Evolutionary conservation across 2,888 invertebrate genomes (phyloP), one percentile per base, ranked within the genome.

Genomic region (Adelognathus sp.): DNA sequence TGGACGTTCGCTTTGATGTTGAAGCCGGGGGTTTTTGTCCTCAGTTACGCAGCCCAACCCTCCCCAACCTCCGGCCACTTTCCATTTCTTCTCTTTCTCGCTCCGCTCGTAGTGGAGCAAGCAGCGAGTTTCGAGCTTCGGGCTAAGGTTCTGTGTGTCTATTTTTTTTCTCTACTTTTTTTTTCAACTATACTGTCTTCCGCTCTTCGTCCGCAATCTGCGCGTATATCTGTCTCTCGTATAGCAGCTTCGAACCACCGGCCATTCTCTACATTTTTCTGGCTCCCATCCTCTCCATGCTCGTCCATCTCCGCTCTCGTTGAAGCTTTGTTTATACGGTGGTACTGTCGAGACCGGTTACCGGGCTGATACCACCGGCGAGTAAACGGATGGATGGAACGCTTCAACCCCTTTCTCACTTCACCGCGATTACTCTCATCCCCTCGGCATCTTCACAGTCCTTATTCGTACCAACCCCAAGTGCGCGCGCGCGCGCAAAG

Each of bases 111-210:
- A 52, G 36, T 39, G 18, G 29, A 39, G 29, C 29, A 3, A 52
- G 39, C 67, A n/a, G 54, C 29, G 33, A 29, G 29, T 36, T 54
- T 39, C 36, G 11, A 50, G 29, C 18, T 36, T 50, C 70, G n/a
- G 29, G 56, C 27, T 39, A 50, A 27, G 36, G 44, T 64, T 61
- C 69, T 64, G 16, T 41, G 18, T 39, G 36, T 24, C 31, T 60
- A 52, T 79, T 76, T 66, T 71, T 75, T 80, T 79, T 71, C 77
- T 74, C 79, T 58, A 75, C 76, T 66, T 66, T 79, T 81, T 80
- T 70, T 80, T 74, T 79, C n/a, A n/a, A n/a, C n/a, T 76, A 76
- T 63, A 70, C 76, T 39, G 16, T 41, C 64, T 73, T 46, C 50
- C 67, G 41, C 56, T 52, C 39, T 33, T 60, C 56, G 39, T 33